phyloP scores from a whole-genome alignment of 2,888 invertebrate genomes.

The Latrodectus elegans region DNA sequence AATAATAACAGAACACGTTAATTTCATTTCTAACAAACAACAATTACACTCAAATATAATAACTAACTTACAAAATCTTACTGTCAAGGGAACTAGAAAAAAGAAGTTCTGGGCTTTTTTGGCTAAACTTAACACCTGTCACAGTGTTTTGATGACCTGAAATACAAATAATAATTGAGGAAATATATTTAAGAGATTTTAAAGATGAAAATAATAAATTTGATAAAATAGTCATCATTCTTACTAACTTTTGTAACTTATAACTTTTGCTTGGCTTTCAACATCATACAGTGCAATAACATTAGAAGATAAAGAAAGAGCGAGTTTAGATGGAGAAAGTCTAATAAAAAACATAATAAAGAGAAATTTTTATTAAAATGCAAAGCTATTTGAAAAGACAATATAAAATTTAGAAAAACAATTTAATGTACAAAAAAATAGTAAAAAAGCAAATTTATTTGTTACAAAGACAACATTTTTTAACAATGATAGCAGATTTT shows the following conservation, averaged over 20 bases:
- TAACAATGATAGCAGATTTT: too few relatives aligned
- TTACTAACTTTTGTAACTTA: slow-evolving; percentile 20
- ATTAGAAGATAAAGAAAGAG: slow-evolving; percentile 37
- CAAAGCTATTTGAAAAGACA: not conserved
- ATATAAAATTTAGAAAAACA: not conserved
- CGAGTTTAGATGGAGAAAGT: slow-evolving; percentile 3
- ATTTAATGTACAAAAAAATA: not conserved
- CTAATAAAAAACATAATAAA: not conserved
- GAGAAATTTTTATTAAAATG: not conserved
- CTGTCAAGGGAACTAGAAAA: slow-evolving; percentile 48
- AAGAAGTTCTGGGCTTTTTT: slow-evolving; percentile 17
- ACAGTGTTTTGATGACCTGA: slow-evolving; percentile 41
- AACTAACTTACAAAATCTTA: slow-evolving; percentile 33
- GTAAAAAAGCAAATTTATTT: not conserved
- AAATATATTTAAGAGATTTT: too few relatives aligned
- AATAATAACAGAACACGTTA: too few relatives aligned
- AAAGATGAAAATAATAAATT: too few relatives aligned
- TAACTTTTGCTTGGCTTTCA: slow-evolving; percentile 2
- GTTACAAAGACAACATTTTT: too few relatives aligned
- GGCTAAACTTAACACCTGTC: slow-evolving; percentile 44
- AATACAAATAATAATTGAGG: not conserved
- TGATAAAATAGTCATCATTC: not conserved
- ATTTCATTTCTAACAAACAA: too few relatives aligned
- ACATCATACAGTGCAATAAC: slow-evolving; percentile 28
- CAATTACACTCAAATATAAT: too few relatives aligned